Evolutionary conservation across 2,888 invertebrate species (phyloP).

Genomic region (Parascotia fuliginaria): DNA sequence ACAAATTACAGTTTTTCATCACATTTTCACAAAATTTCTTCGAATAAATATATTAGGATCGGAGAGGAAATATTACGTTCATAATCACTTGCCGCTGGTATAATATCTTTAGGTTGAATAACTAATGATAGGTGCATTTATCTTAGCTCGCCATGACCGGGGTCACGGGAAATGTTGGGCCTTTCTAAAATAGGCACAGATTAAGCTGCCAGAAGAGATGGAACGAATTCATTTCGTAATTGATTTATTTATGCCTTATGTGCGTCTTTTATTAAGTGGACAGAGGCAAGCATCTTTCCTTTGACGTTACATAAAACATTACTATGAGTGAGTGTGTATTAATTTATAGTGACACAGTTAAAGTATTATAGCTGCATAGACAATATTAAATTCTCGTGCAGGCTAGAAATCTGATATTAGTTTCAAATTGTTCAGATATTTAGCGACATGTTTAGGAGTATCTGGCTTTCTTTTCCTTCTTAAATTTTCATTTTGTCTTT

Average conservation of each 20-base stretch:
- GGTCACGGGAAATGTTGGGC: constrained; percentile 40
- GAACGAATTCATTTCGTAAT: constrained; percentile 16
- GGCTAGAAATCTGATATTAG: too few species aligned
- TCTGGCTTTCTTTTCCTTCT: too few species aligned
- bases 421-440: too few species aligned
- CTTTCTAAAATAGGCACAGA: constrained; percentile 39
- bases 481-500: too few species aligned
- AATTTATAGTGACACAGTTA: too few species aligned
- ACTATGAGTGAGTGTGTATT: too few species aligned
- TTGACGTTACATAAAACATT: too few species aligned
- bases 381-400: too few species aligned
- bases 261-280: too few species aligned
- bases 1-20: constrained; percentile 27
- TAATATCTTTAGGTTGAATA: constrained; percentile 45
- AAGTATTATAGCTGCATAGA: too few species aligned
- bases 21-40: constrained; percentile 30
- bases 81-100: constrained; percentile 41
- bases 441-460: too few species aligned
- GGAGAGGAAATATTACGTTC: constrained; percentile 44
- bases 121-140: constrained; percentile 47
- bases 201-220: constrained; percentile 21
- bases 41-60: constrained; percentile 39
- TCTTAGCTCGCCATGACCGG: constrained; percentile 35
- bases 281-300: too few species aligned
- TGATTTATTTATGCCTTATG: neutral